Percentiles rank a stretch among this genome's conserved stretches.
Evolutionary conservation across 2,888 invertebrate genomes (phyloP).

Genomic region (Phania funesta): DNA sequence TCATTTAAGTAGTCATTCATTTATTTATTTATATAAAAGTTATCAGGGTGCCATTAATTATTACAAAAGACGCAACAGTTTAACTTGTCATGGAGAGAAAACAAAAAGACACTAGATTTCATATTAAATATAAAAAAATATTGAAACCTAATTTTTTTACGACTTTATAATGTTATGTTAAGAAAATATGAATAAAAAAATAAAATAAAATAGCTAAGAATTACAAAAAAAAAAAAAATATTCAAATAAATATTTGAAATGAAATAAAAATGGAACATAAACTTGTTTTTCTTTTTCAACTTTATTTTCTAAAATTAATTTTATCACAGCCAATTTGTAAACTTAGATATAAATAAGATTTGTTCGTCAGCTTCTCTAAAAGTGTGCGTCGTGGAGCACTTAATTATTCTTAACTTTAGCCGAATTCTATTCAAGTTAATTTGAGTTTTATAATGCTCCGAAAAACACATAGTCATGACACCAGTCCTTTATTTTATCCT

Average conservation of each 20-base stretch:
- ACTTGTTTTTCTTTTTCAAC: not conserved
- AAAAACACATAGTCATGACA: conserved; percentile 81
- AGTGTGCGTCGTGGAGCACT: not conserved
- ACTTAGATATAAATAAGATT: conserved; percentile 48
- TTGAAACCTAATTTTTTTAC: conserved; percentile 44
- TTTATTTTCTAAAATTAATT: conserved; percentile 31
- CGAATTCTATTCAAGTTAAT: not conserved
- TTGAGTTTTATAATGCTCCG: conserved; percentile 73
- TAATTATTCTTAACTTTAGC: not conserved
- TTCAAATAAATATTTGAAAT: conserved; percentile 65
- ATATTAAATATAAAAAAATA: conserved; percentile 39
- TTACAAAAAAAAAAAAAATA: conserved; percentile 39
- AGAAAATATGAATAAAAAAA: conserved; percentile 61
- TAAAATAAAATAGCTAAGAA: conserved; percentile 22
- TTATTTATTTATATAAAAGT: conserved; percentile 16
- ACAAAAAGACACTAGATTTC: conserved; percentile 62
- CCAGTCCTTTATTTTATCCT: conserved; percentile 81
- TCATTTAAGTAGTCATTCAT: conserved; percentile 15
- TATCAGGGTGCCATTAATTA: conserved; percentile 46
- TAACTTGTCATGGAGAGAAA: conserved; percentile 2
- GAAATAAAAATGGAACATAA: conserved; percentile 21
- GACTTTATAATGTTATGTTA: conserved; percentile 68
- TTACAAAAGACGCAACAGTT: not conserved
- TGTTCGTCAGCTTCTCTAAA: conserved; percentile 54
- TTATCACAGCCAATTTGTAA: conserved; percentile 75